Base-by-base conservation (phyloP, 1,140 invertebrate species). In the Micrasema longulum region DNA sequence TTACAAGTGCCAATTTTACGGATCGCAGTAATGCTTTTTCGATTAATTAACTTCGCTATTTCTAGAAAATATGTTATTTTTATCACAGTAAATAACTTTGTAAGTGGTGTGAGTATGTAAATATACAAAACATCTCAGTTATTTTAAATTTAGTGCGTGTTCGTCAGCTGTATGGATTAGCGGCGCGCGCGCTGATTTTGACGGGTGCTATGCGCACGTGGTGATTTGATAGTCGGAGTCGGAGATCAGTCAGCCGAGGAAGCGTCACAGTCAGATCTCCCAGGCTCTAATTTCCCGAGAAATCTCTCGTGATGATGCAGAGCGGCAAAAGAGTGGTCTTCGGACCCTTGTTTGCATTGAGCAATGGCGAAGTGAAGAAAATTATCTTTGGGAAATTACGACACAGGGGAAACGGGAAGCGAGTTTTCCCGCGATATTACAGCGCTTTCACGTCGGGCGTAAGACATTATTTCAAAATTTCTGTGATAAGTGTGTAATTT, bases 81-180 rank as follows among this genome's bases (percentile, higher is more conserved):
- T 2, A 31, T 31, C 7, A 31, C 26, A 31, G 3, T 31, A 31
- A 31, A 31, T 2, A 31, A 7, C 26, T 31, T 31, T 31, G 7
- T 31, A 31, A 4, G 26, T 7, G n/a, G n/a, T n/a, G n/a, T n/a
- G n/a, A n/a, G n/a, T n/a, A n/a, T 31, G 26, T 7, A 31, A 31
- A 31, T 16, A 20, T 14, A 48, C 10, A 45, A 53, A 53, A 23
- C 23, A 57, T 63, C 10, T 50, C 20, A 5, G 43, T 12, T 50
- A 41, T 53, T 68, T 68, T 55, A 55, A 68, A 68, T 55, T 68
- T 41, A 7, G 65, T 43, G 65, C 18, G 14, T 26, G 35, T 52
- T 50, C 35, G 55, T 47, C 53, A 69, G 53, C 53, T 69, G 47
- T 70, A 70, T 70, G 23, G 68, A 70, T 70, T 47, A 57, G 22